phyloP scores from a whole-genome alignment of 1,140 invertebrate genomes.

The Diorhabda carinulata region DNA sequence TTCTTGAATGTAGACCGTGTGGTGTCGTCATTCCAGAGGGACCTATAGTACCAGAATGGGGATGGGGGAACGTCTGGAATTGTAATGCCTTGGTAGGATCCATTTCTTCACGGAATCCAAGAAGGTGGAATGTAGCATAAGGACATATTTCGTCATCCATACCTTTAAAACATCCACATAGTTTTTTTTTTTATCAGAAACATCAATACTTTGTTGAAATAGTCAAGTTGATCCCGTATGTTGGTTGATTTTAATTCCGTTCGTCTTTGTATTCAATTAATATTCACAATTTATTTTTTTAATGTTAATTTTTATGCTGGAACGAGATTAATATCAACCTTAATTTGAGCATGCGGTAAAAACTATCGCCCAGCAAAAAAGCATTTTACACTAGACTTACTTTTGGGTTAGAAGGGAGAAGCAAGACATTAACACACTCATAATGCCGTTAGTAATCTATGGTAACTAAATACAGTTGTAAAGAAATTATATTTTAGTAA shows the following conservation, averaged over 20 bases:
- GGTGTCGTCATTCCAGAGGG: constrained; percentile 62
- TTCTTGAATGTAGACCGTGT: constrained; percentile 70
- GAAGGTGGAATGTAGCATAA: constrained; percentile 89
- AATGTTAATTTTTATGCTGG: too few species aligned
- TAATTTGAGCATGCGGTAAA: constrained; percentile 1
- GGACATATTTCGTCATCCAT: constrained; percentile 93
- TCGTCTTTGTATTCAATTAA: too few species aligned
- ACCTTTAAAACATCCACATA: constrained; percentile 51
- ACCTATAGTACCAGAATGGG: constrained; percentile 75
- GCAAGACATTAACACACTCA: neutral
- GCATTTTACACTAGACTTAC: constrained; percentile 6
- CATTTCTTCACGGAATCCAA: constrained; percentile 93
- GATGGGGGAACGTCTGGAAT: constrained; percentile 86
- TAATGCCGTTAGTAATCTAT: neutral
- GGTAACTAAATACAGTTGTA: neutral
- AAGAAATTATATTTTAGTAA: neutral
- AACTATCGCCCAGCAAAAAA: constrained; percentile 8
- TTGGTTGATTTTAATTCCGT: neutral
- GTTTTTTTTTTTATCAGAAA: neutral
- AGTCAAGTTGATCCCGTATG: neutral
- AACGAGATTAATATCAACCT: neutral
- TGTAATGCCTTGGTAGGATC: constrained; percentile 82
- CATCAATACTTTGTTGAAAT: too few species aligned
- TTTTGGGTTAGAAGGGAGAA: neutral
- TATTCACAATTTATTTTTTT: too few species aligned